phyloP scores from a whole-genome alignment of 2,797 vertebrate species.

The Amphiprion clarkii region DNA sequence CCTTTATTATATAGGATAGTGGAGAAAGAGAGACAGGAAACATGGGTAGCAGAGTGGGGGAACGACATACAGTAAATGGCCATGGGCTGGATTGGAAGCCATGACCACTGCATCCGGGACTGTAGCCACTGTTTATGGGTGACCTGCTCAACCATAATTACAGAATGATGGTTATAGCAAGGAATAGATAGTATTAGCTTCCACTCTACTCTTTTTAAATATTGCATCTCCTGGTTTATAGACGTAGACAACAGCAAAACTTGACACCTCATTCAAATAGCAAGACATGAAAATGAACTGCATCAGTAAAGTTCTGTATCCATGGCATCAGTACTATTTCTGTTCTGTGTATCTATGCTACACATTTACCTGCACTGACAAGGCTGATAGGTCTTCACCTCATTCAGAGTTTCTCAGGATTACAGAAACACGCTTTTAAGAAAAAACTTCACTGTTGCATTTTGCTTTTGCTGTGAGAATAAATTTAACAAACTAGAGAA shows the following conservation, averaged over 20 bases:
- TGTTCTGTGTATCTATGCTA: background rate
- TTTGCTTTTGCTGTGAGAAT: background rate
- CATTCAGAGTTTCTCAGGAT: conserved; percentile 2
- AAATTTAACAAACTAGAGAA: background rate
- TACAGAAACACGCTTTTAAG: background rate
- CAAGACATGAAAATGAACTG: background rate
- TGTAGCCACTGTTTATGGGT: too few relatives aligned
- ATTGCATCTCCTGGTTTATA: background rate
- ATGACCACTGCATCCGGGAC: too few relatives aligned
- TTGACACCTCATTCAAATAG: background rate
- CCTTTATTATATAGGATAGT: too few relatives aligned
- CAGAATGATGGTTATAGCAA: too few relatives aligned
- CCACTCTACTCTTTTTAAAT: background rate
- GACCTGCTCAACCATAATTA: too few relatives aligned
- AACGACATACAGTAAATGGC: too few relatives aligned
- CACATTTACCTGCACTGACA: background rate
- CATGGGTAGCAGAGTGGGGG: too few relatives aligned
- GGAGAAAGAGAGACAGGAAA: too few relatives aligned
- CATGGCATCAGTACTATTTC: conserved; percentile 3
- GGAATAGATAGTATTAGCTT: background rate
- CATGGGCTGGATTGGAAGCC: too few relatives aligned
- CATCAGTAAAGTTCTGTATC: conserved; percentile 10
- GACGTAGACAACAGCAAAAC: background rate
- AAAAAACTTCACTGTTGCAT: background rate
- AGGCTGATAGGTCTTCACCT: conserved; percentile 10